Base-by-base conservation (phyloP, 2,797 vertebrate species). In the Rhynchotus rufescens region DNA sequence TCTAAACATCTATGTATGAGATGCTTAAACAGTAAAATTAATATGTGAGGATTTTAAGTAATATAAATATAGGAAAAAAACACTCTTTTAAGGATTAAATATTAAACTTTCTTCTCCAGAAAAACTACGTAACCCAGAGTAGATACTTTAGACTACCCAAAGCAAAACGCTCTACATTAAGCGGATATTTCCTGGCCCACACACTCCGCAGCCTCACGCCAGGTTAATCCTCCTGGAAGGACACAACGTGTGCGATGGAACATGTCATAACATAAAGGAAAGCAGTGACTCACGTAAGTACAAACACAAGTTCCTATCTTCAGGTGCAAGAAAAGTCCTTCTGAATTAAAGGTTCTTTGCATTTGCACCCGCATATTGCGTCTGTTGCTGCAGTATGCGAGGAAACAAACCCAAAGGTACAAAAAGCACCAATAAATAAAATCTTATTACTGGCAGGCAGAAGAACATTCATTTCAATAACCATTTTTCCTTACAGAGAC, bases 11-110 rank as follows among this genome's bases (percentile, higher is more conserved):
- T 34, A 28, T 60, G 57, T 36, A 62, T 28, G 23, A 17, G 59
- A 80, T 14, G n/a, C 32, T 83, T 59, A 49, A 84, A 68, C 15
- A n/a, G 42, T 77, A 80, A 77, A 89, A 84, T 42, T 80, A 71
- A 34, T 75, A 54, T 49, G 21, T 12, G 22, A 49, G 22, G 47
- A 49, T 23, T 49, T 49, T 49, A 49, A 22, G 45, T 47, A 47
- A 49, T 22, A 61, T 49, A 77, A 81, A 47, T 17, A 64, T 83
- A 28, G 36, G 40, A 36, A 36, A 36, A 82, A 81, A 11, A 45
- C 12, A 25, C 22, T n/a, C 28, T 62, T 88, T 78, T 52, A 81
- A 57, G 26, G 69, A 49, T 20, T 54, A 68, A 51, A 13, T n/a
- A 60, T 73, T 84, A 83, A 93, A 78, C 30, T 13, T 64, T 44